Evolutionary conservation across 2,797 vertebrate genomes (phyloP).

Genomic region (Columba guinea): DNA sequence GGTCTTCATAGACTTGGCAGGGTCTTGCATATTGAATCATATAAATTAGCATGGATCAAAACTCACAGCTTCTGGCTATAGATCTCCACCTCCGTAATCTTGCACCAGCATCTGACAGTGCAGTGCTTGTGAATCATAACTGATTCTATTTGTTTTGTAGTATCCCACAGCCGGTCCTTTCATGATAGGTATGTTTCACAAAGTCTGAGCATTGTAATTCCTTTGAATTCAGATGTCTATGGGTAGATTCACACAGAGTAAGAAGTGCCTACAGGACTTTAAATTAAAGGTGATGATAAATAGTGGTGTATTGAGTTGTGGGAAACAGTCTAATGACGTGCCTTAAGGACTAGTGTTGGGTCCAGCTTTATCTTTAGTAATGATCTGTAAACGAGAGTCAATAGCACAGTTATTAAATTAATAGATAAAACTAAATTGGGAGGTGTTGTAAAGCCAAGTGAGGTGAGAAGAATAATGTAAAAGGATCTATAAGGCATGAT

Average conservation of each 20-base stretch:
- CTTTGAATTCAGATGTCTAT: neutral
- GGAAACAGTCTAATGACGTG: neutral
- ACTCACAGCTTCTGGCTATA: neutral
- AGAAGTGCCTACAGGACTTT: neutral
- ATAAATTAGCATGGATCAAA: neutral
- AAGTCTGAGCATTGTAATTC: neutral
- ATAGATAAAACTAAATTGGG: slow-evolving; percentile 43
- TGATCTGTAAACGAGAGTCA: slow-evolving; percentile 51
- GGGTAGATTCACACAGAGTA: neutral
- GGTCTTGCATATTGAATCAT: rapidly evolving
- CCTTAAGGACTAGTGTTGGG: neutral
- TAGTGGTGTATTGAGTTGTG: neutral
- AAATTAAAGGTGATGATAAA: slow-evolving; percentile 59
- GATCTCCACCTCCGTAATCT: neutral
- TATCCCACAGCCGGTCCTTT: neutral
- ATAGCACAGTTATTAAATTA: slow-evolving; percentile 56
- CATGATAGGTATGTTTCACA: neutral
- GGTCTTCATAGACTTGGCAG: neutral
- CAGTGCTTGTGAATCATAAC: neutral
- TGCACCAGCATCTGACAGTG: neutral
- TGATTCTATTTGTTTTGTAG: neutral
- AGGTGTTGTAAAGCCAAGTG: neutral
- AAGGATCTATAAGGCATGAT: neutral
- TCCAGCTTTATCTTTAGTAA: slow-evolving; percentile 31
- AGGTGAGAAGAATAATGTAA: neutral